Conservation (phyloP, 2,113 vertebrate genomes). For the Spilogale gracilis region DNA sequence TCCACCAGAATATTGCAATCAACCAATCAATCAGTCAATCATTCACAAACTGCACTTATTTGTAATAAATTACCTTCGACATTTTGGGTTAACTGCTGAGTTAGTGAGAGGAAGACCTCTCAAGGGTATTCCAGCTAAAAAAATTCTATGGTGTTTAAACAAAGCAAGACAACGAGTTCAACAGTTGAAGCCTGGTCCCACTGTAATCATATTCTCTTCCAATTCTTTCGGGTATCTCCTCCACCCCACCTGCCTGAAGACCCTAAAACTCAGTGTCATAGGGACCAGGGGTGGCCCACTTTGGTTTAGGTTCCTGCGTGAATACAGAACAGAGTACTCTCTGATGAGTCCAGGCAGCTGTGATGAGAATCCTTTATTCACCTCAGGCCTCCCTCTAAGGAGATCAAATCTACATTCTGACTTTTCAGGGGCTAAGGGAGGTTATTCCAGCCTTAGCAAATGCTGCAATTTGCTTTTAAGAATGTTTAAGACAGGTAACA, state of each 20-base stretch:
- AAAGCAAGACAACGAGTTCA: slow-evolving; percentile 2
- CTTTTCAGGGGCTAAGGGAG: slow-evolving; percentile 12
- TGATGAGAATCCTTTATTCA: slow-evolving; percentile 17
- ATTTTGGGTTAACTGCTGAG: slow-evolving; percentile 25
- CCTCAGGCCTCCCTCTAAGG: not conserved
- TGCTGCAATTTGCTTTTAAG: not conserved
- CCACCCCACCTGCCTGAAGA: not conserved
- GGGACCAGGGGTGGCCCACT: not conserved
- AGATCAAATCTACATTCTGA: slow-evolving; percentile 8
- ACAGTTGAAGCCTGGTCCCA: not conserved
- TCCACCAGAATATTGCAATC: not conserved
- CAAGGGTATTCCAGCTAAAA: slow-evolving; percentile 39
- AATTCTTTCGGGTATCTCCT: not conserved
- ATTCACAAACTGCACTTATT: slow-evolving; percentile 33
- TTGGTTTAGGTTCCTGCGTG: not conserved
- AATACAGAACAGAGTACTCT: not conserved
- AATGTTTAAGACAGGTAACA: not conserved
- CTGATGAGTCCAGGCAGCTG: not conserved
- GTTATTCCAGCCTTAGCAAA: not conserved
- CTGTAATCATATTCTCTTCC: not conserved
- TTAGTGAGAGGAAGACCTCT: not conserved
- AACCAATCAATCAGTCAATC: not conserved
- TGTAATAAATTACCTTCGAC: slow-evolving; percentile 22
- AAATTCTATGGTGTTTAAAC: slow-evolving; percentile 43
- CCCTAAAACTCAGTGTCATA: not conserved